Evolutionary conservation across 2,888 invertebrate species (phyloP), one percentile per base, ranked within the genome.

Genomic region (Galerucella pusilla): DNA sequence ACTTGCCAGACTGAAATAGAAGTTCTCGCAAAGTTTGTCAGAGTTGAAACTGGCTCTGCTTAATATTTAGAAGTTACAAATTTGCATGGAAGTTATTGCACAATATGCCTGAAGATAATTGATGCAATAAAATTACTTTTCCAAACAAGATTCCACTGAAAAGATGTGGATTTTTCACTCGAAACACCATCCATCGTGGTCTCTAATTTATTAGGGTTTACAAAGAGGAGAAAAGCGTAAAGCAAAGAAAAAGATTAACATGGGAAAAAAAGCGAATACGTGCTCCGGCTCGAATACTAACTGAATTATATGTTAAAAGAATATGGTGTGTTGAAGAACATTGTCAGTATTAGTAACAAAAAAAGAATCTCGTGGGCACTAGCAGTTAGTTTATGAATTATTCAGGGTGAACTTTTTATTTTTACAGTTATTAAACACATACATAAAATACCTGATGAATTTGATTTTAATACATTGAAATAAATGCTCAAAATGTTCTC

Each of bases 251-350:
- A 20, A 46, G 20, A 12, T 54, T 57, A 68, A 28, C 42, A 35
- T 57, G 54, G 54, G n/a, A 68, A 68, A 68, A 52, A 68, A 52
- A 54, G 68, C 54, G 57, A 68, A 68, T 54, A 57, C 54, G 59
- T 57, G 52, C 68, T 42, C 68, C 57, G 16, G 14, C 54, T n/a
- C 54, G 54, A 54, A 57, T 57, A 42, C 46, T 20, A 20, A 68
- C 68, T 59, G 59, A 68, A 57, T 59, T 68, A 57, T 59, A 68
- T 68, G 68, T 59, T 68, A 35, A 68, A 57, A 57, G 57, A 54
- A 52, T 54, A 68, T 68, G 54, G 35, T 68, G 42, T 57, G 28
- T 57, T 28, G 42, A 42, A 45, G 68, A 68, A 59, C 68, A 54
- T 54, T 59, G 68, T 59, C 54, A 14, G 54, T 45, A 68, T 68